Evolutionary conservation across 1,140 invertebrate genomes (phyloP).

Genomic region (Dolichoris vasculosae): DNA sequence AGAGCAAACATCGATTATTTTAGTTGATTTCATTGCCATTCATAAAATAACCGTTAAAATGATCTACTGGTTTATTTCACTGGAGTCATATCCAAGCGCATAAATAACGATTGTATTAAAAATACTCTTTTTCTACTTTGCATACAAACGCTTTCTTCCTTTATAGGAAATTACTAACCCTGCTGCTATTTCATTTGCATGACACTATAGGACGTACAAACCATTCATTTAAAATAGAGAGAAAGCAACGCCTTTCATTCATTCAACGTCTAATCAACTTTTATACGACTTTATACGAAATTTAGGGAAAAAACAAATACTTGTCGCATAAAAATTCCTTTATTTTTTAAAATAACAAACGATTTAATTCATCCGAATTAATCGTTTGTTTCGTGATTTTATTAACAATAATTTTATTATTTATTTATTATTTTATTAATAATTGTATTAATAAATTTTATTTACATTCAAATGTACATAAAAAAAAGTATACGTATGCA

Average conservation of each 20-base stretch:
- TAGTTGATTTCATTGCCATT: background rate
- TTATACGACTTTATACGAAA: background rate
- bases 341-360: background rate
- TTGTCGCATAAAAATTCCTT: background rate
- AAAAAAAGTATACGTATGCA: background rate
- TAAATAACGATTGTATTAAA: background rate
- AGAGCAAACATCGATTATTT: background rate
- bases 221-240: background rate
- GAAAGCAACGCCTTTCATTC: background rate
- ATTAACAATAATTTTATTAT: too few relatives aligned
- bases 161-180: conserved; percentile 18
- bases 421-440: too few relatives aligned
- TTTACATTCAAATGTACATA: conserved; percentile 27
- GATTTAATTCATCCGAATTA: background rate
- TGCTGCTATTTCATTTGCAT: conserved; percentile 30
- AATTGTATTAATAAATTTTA: conserved; percentile 29
- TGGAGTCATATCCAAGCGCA: background rate
- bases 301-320: background rate
- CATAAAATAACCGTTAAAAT: background rate
- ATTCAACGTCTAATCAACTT: conserved; percentile 9
- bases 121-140: conserved; percentile 25
- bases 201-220: background rate
- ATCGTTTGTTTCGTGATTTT: background rate
- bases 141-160: conserved; percentile 29
- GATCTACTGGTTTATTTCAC: background rate